A percentile compares a stretch with the other conserved stretches of the same genome.
Conservation (phyloP, 2,888 invertebrate species). For the Dasypolia templi region DNA sequence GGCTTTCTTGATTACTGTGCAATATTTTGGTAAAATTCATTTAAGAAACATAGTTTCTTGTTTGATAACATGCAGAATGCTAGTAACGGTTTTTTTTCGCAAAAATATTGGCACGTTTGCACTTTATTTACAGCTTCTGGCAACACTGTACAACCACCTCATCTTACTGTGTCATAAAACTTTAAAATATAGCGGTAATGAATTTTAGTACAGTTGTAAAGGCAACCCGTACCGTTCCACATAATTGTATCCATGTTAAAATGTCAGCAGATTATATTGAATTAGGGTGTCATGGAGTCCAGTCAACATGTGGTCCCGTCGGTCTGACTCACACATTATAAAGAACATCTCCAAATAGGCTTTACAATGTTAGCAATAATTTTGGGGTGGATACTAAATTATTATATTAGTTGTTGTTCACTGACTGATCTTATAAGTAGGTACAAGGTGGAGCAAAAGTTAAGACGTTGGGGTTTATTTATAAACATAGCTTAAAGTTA, state of each 20-base stretch:
- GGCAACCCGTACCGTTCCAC: constrained; percentile 28
- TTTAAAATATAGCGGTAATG: constrained; percentile 53
- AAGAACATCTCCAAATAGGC: background rate
- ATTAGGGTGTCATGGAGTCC: constrained; percentile 48
- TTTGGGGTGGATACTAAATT: background rate
- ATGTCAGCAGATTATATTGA: constrained; percentile 60
- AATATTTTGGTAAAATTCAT: background rate
- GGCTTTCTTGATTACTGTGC: background rate
- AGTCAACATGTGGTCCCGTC: constrained; percentile 17
- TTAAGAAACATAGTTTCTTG: background rate
- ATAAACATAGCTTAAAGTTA: too few relatives aligned
- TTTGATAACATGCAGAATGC: background rate
- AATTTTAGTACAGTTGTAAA: constrained; percentile 63
- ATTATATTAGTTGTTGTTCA: background rate
- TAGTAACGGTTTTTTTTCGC: background rate
- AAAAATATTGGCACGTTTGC: background rate
- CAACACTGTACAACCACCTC: constrained; percentile 46
- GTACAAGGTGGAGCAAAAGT: too few relatives aligned
- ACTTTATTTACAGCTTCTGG: constrained; percentile 27
- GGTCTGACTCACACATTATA: constrained; percentile 52
- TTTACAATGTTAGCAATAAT: constrained; percentile 24
- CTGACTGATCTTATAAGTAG: background rate
- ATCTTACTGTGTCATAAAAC: constrained; percentile 48
- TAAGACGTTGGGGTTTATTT: too few relatives aligned
- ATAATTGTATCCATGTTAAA: constrained; percentile 62